A percentile compares a stretch with the other conserved stretches of the same genome.
Conservation (phyloP, 2,888 invertebrate genomes). For the Halocaridina rubra region DNA sequence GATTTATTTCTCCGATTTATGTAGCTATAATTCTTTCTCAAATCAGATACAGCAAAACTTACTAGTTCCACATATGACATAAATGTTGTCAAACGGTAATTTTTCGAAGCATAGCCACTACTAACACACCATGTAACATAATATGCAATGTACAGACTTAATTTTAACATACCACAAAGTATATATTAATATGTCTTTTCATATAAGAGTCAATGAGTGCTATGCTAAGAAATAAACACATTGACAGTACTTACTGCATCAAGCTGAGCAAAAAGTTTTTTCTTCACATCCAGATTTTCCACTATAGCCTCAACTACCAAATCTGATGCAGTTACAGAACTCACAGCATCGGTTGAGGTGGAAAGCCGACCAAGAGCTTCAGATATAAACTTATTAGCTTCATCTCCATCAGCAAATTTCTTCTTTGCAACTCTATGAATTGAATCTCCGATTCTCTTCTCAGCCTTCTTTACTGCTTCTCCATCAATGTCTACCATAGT, state of each 20-base stretch:
- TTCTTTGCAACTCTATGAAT: slow-evolving; percentile 84
- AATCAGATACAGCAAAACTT: too few species aligned
- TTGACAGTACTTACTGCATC: slow-evolving; percentile 68
- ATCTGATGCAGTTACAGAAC: slow-evolving; percentile 70
- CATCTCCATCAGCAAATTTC: slow-evolving; percentile 76
- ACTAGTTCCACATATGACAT: too few species aligned
- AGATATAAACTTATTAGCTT: slow-evolving; percentile 77
- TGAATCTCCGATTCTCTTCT: slow-evolving; percentile 77
- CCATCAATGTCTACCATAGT: slow-evolving; percentile 82
- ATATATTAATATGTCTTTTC: background rate
- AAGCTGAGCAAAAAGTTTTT: slow-evolving; percentile 71
- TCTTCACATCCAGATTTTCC: slow-evolving; percentile 74
- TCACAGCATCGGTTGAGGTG: slow-evolving; percentile 68
- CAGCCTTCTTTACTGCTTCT: slow-evolving; percentile 79
- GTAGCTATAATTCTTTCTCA: too few species aligned
- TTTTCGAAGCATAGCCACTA: too few species aligned
- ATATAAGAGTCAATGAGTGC: background rate
- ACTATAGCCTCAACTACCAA: slow-evolving; percentile 75
- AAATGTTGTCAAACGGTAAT: too few species aligned
- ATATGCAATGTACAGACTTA: too few species aligned
- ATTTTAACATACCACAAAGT: background rate
- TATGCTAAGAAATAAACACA: too few species aligned
- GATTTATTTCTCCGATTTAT: too few species aligned
- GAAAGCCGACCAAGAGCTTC: slow-evolving; percentile 75
- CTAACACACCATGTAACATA: too few species aligned